Evolutionary conservation across 2,888 invertebrate genomes (phyloP), one percentile per base, ranked within the genome.

Genomic region (Diaperis boleti): DNA sequence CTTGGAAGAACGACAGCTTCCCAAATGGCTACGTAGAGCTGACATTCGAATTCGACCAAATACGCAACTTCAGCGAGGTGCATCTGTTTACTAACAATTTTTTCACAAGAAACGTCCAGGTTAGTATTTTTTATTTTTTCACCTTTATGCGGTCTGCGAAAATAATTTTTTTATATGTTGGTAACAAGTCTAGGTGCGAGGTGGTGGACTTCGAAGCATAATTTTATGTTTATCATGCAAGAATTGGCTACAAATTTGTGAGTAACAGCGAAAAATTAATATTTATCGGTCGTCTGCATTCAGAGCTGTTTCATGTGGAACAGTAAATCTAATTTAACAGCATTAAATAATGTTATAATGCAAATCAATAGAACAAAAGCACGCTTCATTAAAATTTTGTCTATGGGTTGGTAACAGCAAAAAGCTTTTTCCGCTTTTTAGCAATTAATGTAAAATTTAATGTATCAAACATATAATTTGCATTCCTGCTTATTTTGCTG

Each of bases 81-180:
- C 84, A 87, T 73, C 82, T 92, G 66, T 88, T 87, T 78, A 86
- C 87, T 31, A 92, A 90, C 81, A 92, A 92, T 79, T 87, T 87
- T 76, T 89, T 87, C 79, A 85, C 84, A 47, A 86, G 88, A 74
- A 87, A 89, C 65, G 89, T 91, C 11, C 87, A 88, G 85, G 88
- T 88, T 78, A 79, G 67, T 52, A 14, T 13, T 26, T 45, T 29
- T 5, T 2, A n/a, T n/a, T n/a, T n/a, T n/a, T n/a, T n/a, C n/a
- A n/a, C n/a, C n/a, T n/a, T n/a, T n/a, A n/a, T n/a, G n/a, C n/a
- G n/a, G n/a, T n/a, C n/a, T n/a, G n/a, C n/a, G n/a, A n/a, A n/a
- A n/a, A n/a, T n/a, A n/a, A n/a, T n/a, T n/a, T n/a, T n/a, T n/a
- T n/a, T n/a, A n/a, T n/a, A n/a, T n/a, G n/a, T n/a, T n/a, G n/a